phyloP scores from a whole-genome alignment of 2,888 invertebrate species.

The Junonia oenone region DNA sequence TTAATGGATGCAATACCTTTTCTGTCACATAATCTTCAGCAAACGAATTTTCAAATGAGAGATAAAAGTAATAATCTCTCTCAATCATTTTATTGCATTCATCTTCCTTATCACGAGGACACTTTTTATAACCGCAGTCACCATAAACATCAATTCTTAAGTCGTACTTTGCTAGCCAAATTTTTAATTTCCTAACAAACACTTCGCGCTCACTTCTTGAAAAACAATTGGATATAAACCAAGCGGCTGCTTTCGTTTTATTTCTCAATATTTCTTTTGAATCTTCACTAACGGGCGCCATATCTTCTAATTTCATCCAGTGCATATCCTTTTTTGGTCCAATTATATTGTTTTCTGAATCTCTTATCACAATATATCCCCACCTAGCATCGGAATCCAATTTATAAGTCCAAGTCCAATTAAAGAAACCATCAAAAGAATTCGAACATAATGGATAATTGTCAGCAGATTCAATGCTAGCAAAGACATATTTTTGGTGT shows the following conservation, averaged over 20 bases:
- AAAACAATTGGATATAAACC: conserved; percentile 54
- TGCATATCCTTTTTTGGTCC: conserved; percentile 40
- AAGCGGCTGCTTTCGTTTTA: conserved; percentile 41
- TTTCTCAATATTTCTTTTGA: conserved; percentile 32
- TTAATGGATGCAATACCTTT: conserved; percentile 47
- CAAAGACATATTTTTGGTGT: conserved; percentile 49
- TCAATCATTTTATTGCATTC: conserved; percentile 42
- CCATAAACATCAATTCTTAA: conserved; percentile 46
- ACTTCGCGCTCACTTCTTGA: conserved; percentile 38
- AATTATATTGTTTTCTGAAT: conserved; percentile 36
- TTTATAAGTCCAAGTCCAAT: conserved; percentile 54
- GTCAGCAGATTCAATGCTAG: conserved; percentile 46
- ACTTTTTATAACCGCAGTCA: conserved; percentile 36
- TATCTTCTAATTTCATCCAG: conserved; percentile 39
- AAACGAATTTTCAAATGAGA: conserved; percentile 57
- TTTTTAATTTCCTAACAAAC: conserved; percentile 36
- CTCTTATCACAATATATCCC: conserved; percentile 45
- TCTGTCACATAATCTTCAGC: conserved; percentile 57
- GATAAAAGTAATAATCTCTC: conserved; percentile 51
- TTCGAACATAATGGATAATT: conserved; percentile 42
- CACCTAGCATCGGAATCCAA: conserved; percentile 44
- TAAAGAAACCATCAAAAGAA: conserved; percentile 42
- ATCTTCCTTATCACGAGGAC: conserved; percentile 33
- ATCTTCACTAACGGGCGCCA: conserved; percentile 38
- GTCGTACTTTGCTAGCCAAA: conserved; percentile 38